These are phyloP conservation scores for Urocitellus parryii DNA, from an alignment of 2,113 vertebrate genomes.

Conservation along the genomic window DNA sequence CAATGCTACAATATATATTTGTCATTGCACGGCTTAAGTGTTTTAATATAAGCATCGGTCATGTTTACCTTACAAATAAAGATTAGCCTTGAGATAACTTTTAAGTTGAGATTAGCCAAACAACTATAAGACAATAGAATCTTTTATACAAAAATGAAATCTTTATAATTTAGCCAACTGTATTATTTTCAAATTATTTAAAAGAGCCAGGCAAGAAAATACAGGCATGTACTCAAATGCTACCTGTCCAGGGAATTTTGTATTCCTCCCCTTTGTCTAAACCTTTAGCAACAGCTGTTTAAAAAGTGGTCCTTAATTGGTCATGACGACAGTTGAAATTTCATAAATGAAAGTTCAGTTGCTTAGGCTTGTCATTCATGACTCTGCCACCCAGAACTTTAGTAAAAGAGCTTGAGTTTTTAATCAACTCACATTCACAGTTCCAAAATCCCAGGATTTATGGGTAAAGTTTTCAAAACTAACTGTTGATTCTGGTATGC, in stretches of 20 bases:
- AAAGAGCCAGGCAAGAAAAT: neutral
- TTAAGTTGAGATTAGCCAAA: conserved; percentile 17
- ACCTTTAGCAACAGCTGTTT: neutral
- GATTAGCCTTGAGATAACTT: neutral
- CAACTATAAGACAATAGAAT: neutral
- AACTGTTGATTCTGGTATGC: conserved; percentile 71
- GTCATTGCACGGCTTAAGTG: neutral
- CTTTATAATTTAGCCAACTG: neutral
- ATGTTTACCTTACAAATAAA: conserved; percentile 18
- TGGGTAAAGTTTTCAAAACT: conserved; percentile 72
- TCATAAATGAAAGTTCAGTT: neutral
- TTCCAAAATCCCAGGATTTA: conserved; percentile 85
- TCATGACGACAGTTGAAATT: neutral
- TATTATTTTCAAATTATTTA: conserved; percentile 14
- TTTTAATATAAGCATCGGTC: neutral
- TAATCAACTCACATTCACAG: conserved; percentile 65
- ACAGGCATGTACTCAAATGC: neutral
- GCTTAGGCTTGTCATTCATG: neutral
- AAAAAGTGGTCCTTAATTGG: neutral
- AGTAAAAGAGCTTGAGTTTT: neutral
- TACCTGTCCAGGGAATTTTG: neutral
- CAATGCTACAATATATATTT: neutral
- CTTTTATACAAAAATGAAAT: neutral
- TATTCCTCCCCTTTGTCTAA: neutral
- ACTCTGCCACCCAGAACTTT: neutral